A percentile compares a stretch with the other conserved stretches of the same genome.
phyloP scores from a whole-genome alignment of 2,888 invertebrate genomes.

The Epistrophella euchroma region DNA sequence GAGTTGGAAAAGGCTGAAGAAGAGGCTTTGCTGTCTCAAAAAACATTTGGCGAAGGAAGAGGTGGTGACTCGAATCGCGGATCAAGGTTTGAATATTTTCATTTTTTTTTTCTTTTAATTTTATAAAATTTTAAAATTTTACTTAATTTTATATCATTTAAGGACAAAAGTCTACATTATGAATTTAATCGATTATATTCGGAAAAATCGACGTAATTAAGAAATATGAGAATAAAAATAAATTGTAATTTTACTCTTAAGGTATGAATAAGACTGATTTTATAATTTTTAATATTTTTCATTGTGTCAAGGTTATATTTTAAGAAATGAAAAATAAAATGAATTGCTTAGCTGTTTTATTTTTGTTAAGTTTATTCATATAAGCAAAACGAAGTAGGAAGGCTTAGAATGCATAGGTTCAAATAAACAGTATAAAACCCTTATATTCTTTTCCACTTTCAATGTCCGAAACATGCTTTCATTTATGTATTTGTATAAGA shows the following conservation, averaged over 20 bases:
- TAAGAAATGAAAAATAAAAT: conserved; percentile 15
- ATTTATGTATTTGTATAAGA: too few species aligned
- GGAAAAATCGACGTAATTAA: conserved; percentile 39
- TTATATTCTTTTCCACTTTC: too few species aligned
- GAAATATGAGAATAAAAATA: not conserved
- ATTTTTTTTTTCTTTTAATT: not conserved
- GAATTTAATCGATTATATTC: conserved; percentile 65
- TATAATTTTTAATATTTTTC: not conserved
- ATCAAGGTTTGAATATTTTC: conserved; percentile 44
- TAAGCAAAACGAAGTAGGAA: too few species aligned
- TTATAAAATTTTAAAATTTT: not conserved
- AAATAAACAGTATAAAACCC: too few species aligned
- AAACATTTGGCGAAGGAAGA: conserved; percentile 33
- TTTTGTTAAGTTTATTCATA: not conserved
- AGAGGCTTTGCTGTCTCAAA: conserved; percentile 16
- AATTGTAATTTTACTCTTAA: not conserved
- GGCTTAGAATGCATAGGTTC: too few species aligned
- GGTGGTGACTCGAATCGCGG: conserved; percentile 24
- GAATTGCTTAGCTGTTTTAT: not conserved
- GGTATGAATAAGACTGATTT: conserved; percentile 47
- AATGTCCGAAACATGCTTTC: too few species aligned
- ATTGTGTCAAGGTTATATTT: conserved; percentile 19
- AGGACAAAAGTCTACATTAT: conserved; percentile 64
- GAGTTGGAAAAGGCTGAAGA: conserved; percentile 23
- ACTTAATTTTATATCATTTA: not conserved